These are phyloP conservation scores for Cynocephalus volans DNA, from an alignment of 2,113 vertebrate species.

Conservation along the genomic window DNA sequence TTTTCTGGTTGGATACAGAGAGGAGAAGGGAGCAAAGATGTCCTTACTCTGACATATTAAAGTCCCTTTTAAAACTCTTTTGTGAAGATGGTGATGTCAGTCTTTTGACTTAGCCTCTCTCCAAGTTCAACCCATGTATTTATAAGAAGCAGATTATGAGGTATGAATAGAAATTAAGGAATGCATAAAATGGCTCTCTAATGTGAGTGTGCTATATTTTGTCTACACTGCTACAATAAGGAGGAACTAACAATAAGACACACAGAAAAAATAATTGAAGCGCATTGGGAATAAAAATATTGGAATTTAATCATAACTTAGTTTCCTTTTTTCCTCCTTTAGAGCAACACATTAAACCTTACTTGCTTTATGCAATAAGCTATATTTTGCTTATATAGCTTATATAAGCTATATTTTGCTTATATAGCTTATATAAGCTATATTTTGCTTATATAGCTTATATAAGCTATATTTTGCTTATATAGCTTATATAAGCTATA, in stretches of 20 bases:
- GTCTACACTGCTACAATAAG: not conserved
- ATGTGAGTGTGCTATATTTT: not conserved
- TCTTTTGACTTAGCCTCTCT: not conserved
- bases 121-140: not conserved
- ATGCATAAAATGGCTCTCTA: not conserved
- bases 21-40: conserved; percentile 37
- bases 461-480: too few species aligned
- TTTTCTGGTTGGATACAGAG: not conserved
- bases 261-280: not conserved
- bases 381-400: too few species aligned
- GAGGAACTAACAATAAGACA: not conserved
- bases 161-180: not conserved
- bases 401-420: too few species aligned
- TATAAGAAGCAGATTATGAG: not conserved
- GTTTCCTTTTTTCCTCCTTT: not conserved
- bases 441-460: not conserved
- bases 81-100: not conserved
- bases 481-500: too few species aligned
- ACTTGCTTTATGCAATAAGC: not conserved
- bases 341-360: not conserved
- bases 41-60: conserved; percentile 1
- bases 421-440: too few species aligned
- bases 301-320: not conserved
- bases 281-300: conserved; percentile 9
- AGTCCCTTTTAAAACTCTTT: not conserved